phyloP scores from a whole-genome alignment of 37 sponge, comb jelly and placozoan species.

The Axinella damicornis region DNA sequence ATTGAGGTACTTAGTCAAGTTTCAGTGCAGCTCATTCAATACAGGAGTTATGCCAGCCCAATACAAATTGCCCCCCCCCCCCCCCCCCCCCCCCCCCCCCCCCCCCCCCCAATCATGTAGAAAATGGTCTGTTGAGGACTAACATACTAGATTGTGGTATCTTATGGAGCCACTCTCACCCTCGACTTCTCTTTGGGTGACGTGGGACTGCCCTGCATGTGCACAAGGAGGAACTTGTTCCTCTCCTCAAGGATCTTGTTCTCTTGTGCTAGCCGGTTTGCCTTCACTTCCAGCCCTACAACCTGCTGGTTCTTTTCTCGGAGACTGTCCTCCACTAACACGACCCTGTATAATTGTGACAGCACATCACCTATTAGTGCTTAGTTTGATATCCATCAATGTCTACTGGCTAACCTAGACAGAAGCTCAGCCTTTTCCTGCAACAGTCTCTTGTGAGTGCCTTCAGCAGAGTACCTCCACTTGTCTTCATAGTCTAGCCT shows the following conservation, averaged over 20 bases:
- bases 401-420: slow-evolving; percentile 26
- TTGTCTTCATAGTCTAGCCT: slow-evolving; percentile 37
- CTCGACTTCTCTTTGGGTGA: background rate
- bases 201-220: background rate
- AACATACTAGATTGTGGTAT: too few relatives aligned
- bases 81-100: too few relatives aligned
- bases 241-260: slow-evolving; percentile 48
- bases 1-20: too few relatives aligned
- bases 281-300: slow-evolving; percentile 25
- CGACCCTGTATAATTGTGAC: slow-evolving; percentile 36
- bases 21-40: too few relatives aligned
- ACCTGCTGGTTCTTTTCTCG: slow-evolving; percentile 24
- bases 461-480: slow-evolving; percentile 43
- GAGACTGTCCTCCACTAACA: slow-evolving; percentile 15
- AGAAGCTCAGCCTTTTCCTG: slow-evolving; percentile 47
- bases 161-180: background rate
- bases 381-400: too few relatives aligned
- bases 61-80: too few relatives aligned
- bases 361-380: too few relatives aligned
- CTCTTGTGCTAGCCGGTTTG: slow-evolving; percentile 50
- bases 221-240: slow-evolving; percentile 10
- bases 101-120: too few relatives aligned
- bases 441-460: slow-evolving; percentile 37
- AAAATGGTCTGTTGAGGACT: too few relatives aligned
- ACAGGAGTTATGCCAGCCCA: too few relatives aligned